These are phyloP conservation scores for Rosalia funebris DNA, from an alignment of 2,888 invertebrate species.

Conservation along the genomic window DNA sequence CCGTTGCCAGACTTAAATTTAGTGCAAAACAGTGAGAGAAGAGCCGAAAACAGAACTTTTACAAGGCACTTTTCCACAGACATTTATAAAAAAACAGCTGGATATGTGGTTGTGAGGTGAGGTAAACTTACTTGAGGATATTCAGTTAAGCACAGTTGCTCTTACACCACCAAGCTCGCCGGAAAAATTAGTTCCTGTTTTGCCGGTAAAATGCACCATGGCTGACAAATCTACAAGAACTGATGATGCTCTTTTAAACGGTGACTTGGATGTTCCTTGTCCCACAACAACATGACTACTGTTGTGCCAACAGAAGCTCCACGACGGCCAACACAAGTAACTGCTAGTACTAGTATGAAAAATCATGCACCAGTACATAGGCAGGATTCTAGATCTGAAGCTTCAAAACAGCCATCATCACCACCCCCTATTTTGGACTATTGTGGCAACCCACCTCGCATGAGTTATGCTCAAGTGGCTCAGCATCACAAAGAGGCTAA, in stretches of 20 bases:
- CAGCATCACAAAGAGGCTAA: conserved; percentile 70
- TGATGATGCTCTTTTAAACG: conserved; percentile 64
- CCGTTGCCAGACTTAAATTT: too few relatives aligned
- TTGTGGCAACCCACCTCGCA: conserved; percentile 60
- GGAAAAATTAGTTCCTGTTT: conserved; percentile 62
- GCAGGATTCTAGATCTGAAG: conserved; percentile 45
- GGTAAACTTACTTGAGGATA: too few relatives aligned
- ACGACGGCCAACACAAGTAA: conserved; percentile 50
- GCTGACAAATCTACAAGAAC: conserved; percentile 79
- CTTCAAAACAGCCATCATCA: conserved; percentile 32
- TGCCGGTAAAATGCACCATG: conserved; percentile 65
- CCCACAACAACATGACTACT: conserved; percentile 67
- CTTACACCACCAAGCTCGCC: too few relatives aligned
- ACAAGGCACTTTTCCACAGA: too few relatives aligned
- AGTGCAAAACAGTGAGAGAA: too few relatives aligned
- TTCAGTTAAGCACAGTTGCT: too few relatives aligned
- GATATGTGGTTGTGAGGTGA: too few relatives aligned
- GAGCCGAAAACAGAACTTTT: too few relatives aligned
- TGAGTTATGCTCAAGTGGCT: conserved; percentile 76
- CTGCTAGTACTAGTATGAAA: conserved; percentile 51
- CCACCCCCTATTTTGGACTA: conserved; percentile 36
- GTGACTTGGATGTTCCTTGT: conserved; percentile 52
- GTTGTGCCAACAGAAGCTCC: conserved; percentile 56
- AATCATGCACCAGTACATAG: conserved; percentile 37
- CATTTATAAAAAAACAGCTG: too few relatives aligned